Conservation (phyloP, 2,888 invertebrate species). For the Drosophila paramelanica region DNA sequence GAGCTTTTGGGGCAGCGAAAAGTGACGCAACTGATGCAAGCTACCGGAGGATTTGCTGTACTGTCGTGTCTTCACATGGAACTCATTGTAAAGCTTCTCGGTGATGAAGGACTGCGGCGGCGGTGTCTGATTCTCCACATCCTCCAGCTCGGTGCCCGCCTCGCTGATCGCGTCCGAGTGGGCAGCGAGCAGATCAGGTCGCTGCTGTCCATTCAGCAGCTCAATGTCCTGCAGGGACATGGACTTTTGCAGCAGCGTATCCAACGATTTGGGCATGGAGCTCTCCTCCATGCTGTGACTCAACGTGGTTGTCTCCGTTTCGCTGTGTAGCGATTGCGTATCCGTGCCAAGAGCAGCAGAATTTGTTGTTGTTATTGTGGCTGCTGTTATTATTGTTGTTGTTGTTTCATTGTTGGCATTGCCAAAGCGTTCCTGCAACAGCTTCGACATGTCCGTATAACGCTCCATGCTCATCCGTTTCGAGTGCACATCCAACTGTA, state of each 20-base stretch:
- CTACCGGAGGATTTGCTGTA: conserved; percentile 88
- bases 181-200: conserved; percentile 81
- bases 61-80: conserved; percentile 89
- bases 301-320: conserved; percentile 81
- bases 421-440: conserved; percentile 89
- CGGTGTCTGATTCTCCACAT: conserved; percentile 80
- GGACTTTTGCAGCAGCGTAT: conserved; percentile 82
- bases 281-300: conserved; percentile 73
- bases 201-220: conserved; percentile 73
- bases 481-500: conserved; percentile 87
- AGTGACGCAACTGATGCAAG: conserved; percentile 85
- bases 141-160: conserved; percentile 82
- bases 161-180: conserved; percentile 82
- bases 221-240: conserved; percentile 84
- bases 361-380: background rate
- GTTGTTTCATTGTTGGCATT: conserved; percentile 59
- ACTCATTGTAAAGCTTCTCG: conserved; percentile 89
- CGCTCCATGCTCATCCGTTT: conserved; percentile 90
- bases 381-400: background rate
- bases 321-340: conserved; percentile 57
- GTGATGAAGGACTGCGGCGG: conserved; percentile 89
- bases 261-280: conserved; percentile 62
- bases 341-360: conserved; percentile 9
- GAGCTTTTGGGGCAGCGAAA: conserved; percentile 84
- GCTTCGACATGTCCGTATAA: conserved; percentile 90